Evolutionary conservation across 2,797 vertebrate species (phyloP).

Genomic region (Coendou prehensilis): DNA sequence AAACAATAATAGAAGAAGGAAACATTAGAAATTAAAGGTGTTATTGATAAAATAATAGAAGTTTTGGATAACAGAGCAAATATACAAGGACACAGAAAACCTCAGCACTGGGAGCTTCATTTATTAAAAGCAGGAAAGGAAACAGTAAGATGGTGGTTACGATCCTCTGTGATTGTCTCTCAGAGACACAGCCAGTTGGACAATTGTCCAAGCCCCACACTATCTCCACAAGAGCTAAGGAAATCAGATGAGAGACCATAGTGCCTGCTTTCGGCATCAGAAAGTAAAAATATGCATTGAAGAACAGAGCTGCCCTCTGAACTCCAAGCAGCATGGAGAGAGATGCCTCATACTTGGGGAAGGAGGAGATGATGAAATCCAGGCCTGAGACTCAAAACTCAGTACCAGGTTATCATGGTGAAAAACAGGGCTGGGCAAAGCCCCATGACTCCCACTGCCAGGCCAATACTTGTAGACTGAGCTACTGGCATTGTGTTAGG

Average conservation of each 20-base stretch:
- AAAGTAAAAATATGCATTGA: neutral
- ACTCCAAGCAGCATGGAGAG: neutral
- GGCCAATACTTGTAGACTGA: neutral
- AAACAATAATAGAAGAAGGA: neutral
- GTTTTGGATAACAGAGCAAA: slow-evolving; percentile 18
- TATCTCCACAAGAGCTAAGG: neutral
- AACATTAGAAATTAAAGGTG: slow-evolving; percentile 25
- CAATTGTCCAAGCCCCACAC: neutral
- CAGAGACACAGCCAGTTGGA: neutral
- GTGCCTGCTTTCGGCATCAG: neutral
- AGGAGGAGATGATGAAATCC: neutral
- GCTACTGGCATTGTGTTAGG: neutral
- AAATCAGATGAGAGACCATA: neutral
- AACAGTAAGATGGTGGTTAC: neutral
- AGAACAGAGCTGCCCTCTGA: neutral
- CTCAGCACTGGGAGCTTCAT: neutral
- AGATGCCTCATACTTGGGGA: neutral
- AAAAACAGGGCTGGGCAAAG: neutral
- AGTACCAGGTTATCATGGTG: neutral
- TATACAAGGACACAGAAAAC: neutral
- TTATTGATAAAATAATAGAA: slow-evolving; percentile 16
- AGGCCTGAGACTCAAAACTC: neutral
- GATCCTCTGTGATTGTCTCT: neutral
- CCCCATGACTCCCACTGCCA: neutral
- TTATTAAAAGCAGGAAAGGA: neutral